Conservation (phyloP, 2,888 invertebrate species). For the Anaspis maculata region DNA sequence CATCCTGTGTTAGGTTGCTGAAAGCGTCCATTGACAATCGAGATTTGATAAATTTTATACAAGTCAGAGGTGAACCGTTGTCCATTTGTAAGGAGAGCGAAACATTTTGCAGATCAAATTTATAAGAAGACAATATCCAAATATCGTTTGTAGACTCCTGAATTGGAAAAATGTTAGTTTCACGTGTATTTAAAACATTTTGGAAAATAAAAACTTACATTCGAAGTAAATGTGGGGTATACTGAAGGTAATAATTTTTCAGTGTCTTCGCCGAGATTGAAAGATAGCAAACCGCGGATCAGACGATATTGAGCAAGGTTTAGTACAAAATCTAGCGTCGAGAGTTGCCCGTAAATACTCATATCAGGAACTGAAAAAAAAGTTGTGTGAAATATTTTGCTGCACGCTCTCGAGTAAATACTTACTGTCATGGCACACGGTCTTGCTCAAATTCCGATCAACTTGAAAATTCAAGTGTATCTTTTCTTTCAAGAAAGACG, state of each 20-base stretch:
- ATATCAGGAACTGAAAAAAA: constrained; percentile 75
- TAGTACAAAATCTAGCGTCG: constrained; percentile 74
- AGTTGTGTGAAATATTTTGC: constrained; percentile 7
- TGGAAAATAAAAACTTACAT: constrained; percentile 27
- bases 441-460: constrained; percentile 70
- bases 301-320: constrained; percentile 81
- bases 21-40: constrained; percentile 75
- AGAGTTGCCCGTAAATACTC: constrained; percentile 74
- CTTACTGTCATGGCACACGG: constrained; percentile 34
- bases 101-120: constrained; percentile 80
- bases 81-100: constrained; percentile 61
- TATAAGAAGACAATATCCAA: constrained; percentile 73
- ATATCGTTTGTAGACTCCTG: constrained; percentile 44
- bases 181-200: too few species aligned
- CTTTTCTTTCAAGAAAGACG: constrained; percentile 71
- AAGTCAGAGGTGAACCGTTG: constrained; percentile 58
- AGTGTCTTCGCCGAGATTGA: constrained; percentile 83
- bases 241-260: constrained; percentile 52
- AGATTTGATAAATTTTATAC: constrained; percentile 87
- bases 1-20: constrained; percentile 83
- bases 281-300: constrained; percentile 75
- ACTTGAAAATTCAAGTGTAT: constrained; percentile 72
- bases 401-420: background rate
- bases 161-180: too few species aligned
- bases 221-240: too few species aligned